These are phyloP conservation scores for Brenthis hecate DNA, from an alignment of 2,888 invertebrate genomes.

Conservation along the genomic window DNA sequence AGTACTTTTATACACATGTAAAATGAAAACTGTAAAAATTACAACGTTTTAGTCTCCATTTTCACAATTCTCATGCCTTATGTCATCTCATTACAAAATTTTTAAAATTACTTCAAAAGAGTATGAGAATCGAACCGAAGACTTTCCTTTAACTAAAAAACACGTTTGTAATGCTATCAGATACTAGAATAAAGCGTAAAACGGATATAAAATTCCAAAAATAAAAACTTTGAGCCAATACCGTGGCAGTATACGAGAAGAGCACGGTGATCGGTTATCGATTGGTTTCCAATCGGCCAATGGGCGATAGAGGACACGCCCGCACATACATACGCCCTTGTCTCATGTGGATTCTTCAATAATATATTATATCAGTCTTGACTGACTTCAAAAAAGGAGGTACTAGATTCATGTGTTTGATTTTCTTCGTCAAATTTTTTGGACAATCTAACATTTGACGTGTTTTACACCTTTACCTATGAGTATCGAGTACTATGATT, in stretches of 20 bases:
- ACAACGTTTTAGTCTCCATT: too few relatives aligned
- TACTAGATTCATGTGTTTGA: too few relatives aligned
- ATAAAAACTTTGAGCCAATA: slow-evolving; percentile 43
- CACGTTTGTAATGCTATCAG: not conserved
- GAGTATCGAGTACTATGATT: too few relatives aligned
- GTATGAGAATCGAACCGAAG: not conserved
- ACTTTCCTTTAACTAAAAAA: not conserved
- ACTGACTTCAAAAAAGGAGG: too few relatives aligned
- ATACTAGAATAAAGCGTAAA: slow-evolving; percentile 1
- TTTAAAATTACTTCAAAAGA: too few relatives aligned
- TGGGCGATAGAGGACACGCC: slow-evolving; percentile 62
- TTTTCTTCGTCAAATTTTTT: too few relatives aligned
- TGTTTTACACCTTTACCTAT: too few relatives aligned
- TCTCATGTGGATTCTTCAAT: slow-evolving; percentile 27
- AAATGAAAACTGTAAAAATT: too few relatives aligned
- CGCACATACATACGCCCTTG: slow-evolving; percentile 61
- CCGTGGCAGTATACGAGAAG: slow-evolving; percentile 39
- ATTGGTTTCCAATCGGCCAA: slow-evolving; percentile 81
- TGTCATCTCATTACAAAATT: too few relatives aligned
- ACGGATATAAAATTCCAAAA: slow-evolving; percentile 19
- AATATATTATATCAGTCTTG: slow-evolving; percentile 1
- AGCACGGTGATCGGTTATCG: slow-evolving; percentile 69
- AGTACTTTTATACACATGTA: too few relatives aligned
- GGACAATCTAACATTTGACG: too few relatives aligned
- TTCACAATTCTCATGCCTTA: too few relatives aligned